Base-by-base conservation (phyloP, 2,113 vertebrate genomes). In the Leucosticte australis region DNA sequence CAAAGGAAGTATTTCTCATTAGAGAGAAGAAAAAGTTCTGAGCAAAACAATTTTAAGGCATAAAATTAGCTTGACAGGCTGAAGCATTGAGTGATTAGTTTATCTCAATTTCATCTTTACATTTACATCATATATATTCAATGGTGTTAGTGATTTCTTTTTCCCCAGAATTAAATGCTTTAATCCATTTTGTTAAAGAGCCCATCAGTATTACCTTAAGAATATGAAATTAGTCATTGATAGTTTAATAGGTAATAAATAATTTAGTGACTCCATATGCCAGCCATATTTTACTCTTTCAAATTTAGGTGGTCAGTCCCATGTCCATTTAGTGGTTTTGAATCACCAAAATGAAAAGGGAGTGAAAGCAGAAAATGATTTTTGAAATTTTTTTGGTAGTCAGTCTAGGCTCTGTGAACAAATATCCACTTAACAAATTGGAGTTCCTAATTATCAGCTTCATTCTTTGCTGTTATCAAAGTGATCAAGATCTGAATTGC, bases 401-500 rank as follows among this genome's bases (percentile, higher is more conserved):
- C 17, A 10, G 52, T 63, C 28, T 50, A 86, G 24, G 18, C 7
- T 53, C 20, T 52, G 7, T 75, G 53, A 87, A 89, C 22, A 94
- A 87, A 94, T 44, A 78, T 7, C 60, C 56, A 64, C 28, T 71
- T 75, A 81, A 52, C 15, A 82, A 87, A 84, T 47, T 71, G 68
- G 7, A 53, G 5, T 46, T 84, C 39, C 53, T 91, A 81, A 94
- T 89, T 92, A 87, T 75, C 81, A 76, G 41, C 37, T 84, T 91
- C 44, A 60, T 84, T 91, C 53, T 92, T 71, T 39, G 22, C 26
- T 57, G 27, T 68, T 91, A 89, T 70, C 77, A 86, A 80, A 96
- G 73, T 55, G 69, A 92, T 84, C 62, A 82, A 73, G 70, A 91
- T 30, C n/a, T 79, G 74, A 95, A 87, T 87, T 94, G 16, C 37